Base-by-base conservation (phyloP, 2,113 vertebrate genomes). In the Thunnus maccoyii region DNA sequence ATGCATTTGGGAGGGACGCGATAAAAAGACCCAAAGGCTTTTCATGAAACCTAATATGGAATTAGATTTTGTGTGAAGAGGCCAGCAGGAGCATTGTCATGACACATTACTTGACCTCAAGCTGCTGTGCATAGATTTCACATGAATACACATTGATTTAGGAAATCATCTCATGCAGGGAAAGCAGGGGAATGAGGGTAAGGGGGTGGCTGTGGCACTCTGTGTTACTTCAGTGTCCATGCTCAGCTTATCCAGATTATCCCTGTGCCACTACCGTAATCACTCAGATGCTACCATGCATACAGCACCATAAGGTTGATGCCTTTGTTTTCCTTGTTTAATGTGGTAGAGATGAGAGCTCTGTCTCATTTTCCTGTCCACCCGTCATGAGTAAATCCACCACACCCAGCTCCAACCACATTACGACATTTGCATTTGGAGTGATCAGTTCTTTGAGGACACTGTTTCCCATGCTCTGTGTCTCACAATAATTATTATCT, bases 181-280 rank as follows among this genome's bases (percentile, higher is more conserved):
- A 36, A 55, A 76, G 48, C 72, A 27, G 54, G 41, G 30, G 52
- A 61, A 25, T 16, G 48, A 62, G 70, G 32, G 32, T 72, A 36
- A 54, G 22, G 55, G 54, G 48, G 54, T 30, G 52, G 41, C 71
- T 44, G 66, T 46, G 56, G 72, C 47, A 17, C 36, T 66, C 13
- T 67, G 52, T 80, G 54, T 65, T 70, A 69, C 77, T 57, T 76
- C 57, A 80, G 56, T 76, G 63, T 78, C 73, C 56, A 64, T 57
- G 55, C 86, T 78, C 58, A 46, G 76, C 51, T 92, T 84, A 89
- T 91, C 88, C 82, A 86, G 88, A 90, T 93, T 86, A 92, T 91
- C 86, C 85, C 70, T 65, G 46, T 69, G 80, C 82, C 71, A 76
- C 82, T 27, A 51, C 77, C 67, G 22, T 87, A 87, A 90, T 88